Base-by-base conservation (phyloP, 2,113 vertebrate species). In the Nematolebias whitei region DNA sequence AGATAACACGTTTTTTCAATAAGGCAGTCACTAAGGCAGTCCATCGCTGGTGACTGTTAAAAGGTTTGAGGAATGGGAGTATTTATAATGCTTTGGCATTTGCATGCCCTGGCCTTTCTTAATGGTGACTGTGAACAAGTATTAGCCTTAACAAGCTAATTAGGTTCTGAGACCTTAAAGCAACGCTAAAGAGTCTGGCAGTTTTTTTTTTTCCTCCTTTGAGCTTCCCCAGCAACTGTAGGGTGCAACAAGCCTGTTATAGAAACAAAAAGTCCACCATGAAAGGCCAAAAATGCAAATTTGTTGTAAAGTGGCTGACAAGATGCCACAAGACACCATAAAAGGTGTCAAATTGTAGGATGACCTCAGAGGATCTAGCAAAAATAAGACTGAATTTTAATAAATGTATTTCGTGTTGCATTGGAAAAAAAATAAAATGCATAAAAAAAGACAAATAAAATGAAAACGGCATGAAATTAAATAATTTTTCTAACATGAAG, bases 151-250 rank as follows among this genome's bases (percentile, higher is more conserved):
- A 51, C 15, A 51, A 29, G 23, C 49, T 16, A 47, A 47, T 47
- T 47, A 47, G n/a, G 44, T 20, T 55, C 50, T 45, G 32, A 45
- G 44, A 55, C 39, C 62, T 47, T 47, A 47, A 47, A 47, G 44
- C n/a, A 47, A 47, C 8, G 12, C 16, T 20, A 47, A 47, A 20
- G 43, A 45, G n/a, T 15, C 40, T 47, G 44, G 44, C 44, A 47
- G n/a, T 2, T 47, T 47, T 20, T 47, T 14, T 47, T n/a, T n/a
- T n/a, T n/a, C n/a, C n/a, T n/a, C 43, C n/a, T 18, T 45, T 7
- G 43, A 5, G 18, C 13, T 45, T 45, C 43, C 18, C 44, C n/a
- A 9, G 10, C 8, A 10, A 18, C 12, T 20, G 44, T 19, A 45
- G n/a, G 44, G n/a, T 45, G 18, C 19, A 47, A 45, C 43, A 45